Evolutionary conservation across 2,797 vertebrate species (phyloP), one percentile per base, ranked within the genome.

Genomic region (Caiman crocodilus): DNA sequence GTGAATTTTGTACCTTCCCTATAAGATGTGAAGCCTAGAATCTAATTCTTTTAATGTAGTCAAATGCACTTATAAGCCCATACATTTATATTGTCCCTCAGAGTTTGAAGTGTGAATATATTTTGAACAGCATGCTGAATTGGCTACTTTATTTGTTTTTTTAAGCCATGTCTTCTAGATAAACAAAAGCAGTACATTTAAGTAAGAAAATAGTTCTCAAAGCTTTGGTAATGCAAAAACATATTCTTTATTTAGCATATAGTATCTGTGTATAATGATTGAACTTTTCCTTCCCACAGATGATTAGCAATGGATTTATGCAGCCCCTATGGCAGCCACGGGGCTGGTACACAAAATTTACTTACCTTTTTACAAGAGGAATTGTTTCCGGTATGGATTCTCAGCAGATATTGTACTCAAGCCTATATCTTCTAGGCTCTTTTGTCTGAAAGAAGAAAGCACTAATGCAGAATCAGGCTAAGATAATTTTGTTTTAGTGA

Each of bases 401-500:
- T 93, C 85, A 61, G 7, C 59, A 76, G 42, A 88, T 23, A 11
- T 76, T 35, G 0, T 93, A 5, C 88, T 95, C 85, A 32, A 86
- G 80, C 61, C 76, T 67, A 35, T 87, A 82, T 88, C 76, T 67
- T 58, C 61, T 76, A 94, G 96, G 59, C 89, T 92, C 79, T 92
- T 91, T 75, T 59, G 84, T 76, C 79, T 93, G 79, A 96, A 95
- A n/a, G 58, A 61, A 89, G 26, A 30, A 56, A 60, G 57, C 61
- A 16, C 7, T 82, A 42, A 20, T 64, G 35, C 16, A 67, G 75
- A 90, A 21, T n/a, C 76, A 77, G 35, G 26, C 3, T 15, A 75
- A 4, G 96, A 98, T 75, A 98, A 99, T 64, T 50, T 95, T 60
- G 96, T 95, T 26, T 93, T 99, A 57, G 77, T 99, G 83, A 96